Base-by-base conservation (phyloP, 2,797 vertebrate species). In the Emydoidea blandingii region DNA sequence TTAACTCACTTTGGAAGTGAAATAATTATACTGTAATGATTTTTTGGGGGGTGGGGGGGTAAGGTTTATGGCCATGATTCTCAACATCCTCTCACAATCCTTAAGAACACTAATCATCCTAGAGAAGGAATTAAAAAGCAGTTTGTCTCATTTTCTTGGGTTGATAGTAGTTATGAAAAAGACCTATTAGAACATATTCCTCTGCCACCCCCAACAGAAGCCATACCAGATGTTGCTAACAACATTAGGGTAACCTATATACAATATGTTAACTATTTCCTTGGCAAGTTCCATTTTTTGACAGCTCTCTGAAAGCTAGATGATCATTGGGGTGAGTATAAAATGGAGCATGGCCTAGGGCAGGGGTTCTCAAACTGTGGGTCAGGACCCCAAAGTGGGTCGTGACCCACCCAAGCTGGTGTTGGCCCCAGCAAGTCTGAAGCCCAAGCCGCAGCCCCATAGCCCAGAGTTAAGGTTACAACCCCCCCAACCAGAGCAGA, bases 11-110 rank as follows among this genome's bases (percentile, higher is more conserved):
- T 68, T 68, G n/a, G 65, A 68, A 68, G 18, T 68, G 65, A 68
- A 37, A 37, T 37, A 68, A 37, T n/a, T 68, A 37, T 19, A 37
- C 65, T 37, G 18, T 37, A 68, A 68, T 68, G 2, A 23, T 23
- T 68, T 76, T 76, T 76, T 2, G 14, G 2, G 5, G 5, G 18
- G 3, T 3, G 52, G 52, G 16, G 18, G 1, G 8, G 18, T 49
- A 49, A 47, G 3, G 4, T 29, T 49, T 44, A 49, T 9, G 31
- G 12, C 23, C 19, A 59, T 12, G 31, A 53, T 10, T 49, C 25
- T 44, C 54, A 84, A 25, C 52, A 52, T 10, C 12, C 56, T 50
- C 59, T 76, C 15, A 37, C 31, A 79, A 78, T 7, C 5, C 9
- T 91, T 25, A 83, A 2, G 19, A 83, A 49, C 34, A 68, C 14